phyloP scores from a whole-genome alignment of 2,113 vertebrate genomes.

The Corythaeola cristata region DNA sequence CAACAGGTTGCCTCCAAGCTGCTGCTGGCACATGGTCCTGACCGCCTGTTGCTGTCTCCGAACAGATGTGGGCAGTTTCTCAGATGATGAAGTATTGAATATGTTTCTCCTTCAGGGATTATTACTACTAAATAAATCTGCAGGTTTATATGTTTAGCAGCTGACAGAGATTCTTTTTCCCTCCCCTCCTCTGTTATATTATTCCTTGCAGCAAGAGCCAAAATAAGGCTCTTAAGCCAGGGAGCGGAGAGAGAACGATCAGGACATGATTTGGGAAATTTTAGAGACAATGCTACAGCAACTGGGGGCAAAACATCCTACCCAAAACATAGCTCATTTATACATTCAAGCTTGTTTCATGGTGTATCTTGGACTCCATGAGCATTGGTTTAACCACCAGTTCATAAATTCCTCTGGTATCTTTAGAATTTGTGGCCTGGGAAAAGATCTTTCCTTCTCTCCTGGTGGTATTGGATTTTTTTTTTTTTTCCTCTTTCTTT shows the following conservation, averaged over 20 bases:
- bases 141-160: conserved; percentile 72
- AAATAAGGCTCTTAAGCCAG: conserved; percentile 32
- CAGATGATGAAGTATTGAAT: conserved; percentile 65
- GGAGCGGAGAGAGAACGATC: background rate
- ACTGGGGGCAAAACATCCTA: conserved; percentile 37
- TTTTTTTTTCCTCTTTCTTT: background rate
- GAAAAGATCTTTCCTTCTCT: conserved; percentile 39
- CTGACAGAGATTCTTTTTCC: conserved; percentile 54
- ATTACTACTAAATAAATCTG: conserved; percentile 65
- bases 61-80: conserved; percentile 71
- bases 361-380: conserved; percentile 5
- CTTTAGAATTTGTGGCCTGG: conserved; percentile 52
- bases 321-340: conserved; percentile 21
- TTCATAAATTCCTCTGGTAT: conserved; percentile 59
- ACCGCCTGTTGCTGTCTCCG: conserved; percentile 36
- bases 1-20: conserved; percentile 28
- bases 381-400: conserved; percentile 33
- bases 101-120: conserved; percentile 69
- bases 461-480: conserved; percentile 15
- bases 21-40: conserved; percentile 27
- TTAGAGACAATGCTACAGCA: background rate
- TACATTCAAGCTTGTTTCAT: background rate
- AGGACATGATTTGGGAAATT: conserved; percentile 19
- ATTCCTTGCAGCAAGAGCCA: conserved; percentile 32
- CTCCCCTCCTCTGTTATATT: background rate